Conservation (phyloP, 2,113 vertebrate genomes). For the Nothocercus nigrocapillus region DNA sequence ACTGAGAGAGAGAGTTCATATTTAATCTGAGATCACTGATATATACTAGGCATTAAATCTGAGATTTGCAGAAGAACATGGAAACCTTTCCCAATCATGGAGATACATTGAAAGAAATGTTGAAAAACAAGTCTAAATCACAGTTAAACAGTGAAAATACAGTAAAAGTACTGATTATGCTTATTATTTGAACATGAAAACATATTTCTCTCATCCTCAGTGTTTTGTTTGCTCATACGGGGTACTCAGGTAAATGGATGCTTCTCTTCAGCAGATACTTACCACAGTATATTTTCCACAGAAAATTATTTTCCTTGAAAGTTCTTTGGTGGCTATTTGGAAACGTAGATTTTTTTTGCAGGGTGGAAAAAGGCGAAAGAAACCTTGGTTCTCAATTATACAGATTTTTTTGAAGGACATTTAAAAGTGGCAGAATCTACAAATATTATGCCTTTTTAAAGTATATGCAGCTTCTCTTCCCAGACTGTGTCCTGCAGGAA, state of each 20-base stretch:
- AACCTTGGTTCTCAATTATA: accelerated
- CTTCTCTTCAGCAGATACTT: background rate
- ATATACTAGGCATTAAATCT: background rate
- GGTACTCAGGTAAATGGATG: background rate
- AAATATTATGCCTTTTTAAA: background rate
- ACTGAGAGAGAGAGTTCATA: background rate
- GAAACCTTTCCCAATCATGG: background rate
- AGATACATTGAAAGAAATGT: background rate
- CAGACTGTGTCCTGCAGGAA: background rate
- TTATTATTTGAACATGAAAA: background rate
- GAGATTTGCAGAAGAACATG: background rate
- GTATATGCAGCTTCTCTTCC: background rate
- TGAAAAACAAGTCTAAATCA: background rate
- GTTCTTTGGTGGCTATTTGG: background rate
- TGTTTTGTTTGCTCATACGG: background rate
- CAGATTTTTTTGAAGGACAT: background rate
- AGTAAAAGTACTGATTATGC: background rate
- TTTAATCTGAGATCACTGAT: background rate
- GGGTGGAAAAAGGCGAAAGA: background rate
- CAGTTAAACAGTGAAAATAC: background rate
- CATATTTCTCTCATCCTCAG: background rate
- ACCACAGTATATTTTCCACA: background rate
- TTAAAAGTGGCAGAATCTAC: accelerated
- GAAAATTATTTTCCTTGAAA: background rate
- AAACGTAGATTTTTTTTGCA: background rate